Conservation (phyloP, 2,797 vertebrate genomes). For the Picus viridis region DNA sequence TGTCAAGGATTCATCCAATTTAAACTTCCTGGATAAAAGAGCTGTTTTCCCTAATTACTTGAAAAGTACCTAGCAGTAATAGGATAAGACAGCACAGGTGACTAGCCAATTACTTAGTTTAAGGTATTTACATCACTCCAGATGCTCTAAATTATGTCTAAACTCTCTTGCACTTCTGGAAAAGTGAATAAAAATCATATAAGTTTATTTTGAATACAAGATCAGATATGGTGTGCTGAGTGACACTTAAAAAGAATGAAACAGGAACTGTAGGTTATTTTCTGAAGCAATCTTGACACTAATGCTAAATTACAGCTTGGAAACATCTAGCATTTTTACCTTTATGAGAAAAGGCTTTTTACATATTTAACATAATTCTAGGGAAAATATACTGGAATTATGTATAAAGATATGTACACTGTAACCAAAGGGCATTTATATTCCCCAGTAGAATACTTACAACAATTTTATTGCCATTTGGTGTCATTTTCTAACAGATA, state of each 20-base stretch:
- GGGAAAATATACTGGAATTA: constrained; percentile 88
- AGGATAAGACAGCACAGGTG: constrained; percentile 57
- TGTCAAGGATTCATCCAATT: constrained; percentile 46
- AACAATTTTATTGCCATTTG: constrained; percentile 91
- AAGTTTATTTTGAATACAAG: constrained; percentile 75
- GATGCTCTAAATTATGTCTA: constrained; percentile 69
- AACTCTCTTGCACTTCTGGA: constrained; percentile 60
- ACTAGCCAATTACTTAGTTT: constrained; percentile 66
- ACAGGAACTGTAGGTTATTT: constrained; percentile 73
- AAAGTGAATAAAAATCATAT: constrained; percentile 72
- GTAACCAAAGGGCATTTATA: constrained; percentile 89
- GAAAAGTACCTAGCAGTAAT: constrained; percentile 54
- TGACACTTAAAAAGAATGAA: constrained; percentile 81
- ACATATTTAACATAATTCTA: constrained; percentile 92
- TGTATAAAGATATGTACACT: constrained; percentile 86
- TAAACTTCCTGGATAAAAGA: constrained; percentile 43
- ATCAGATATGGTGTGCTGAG: constrained; percentile 71
- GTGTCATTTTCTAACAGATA: constrained; percentile 89
- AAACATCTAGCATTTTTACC: constrained; percentile 80
- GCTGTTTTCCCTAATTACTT: constrained; percentile 52
- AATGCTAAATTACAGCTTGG: constrained; percentile 80
- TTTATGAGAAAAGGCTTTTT: constrained; percentile 86
- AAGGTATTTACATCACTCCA: constrained; percentile 71
- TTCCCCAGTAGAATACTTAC: constrained; percentile 88
- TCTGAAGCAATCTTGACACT: constrained; percentile 80